A percentile compares a stretch with the other conserved stretches of the same genome.
Evolutionary conservation across 1,140 invertebrate genomes (phyloP).

Genomic region (Mycetomoellerius zeteki): DNA sequence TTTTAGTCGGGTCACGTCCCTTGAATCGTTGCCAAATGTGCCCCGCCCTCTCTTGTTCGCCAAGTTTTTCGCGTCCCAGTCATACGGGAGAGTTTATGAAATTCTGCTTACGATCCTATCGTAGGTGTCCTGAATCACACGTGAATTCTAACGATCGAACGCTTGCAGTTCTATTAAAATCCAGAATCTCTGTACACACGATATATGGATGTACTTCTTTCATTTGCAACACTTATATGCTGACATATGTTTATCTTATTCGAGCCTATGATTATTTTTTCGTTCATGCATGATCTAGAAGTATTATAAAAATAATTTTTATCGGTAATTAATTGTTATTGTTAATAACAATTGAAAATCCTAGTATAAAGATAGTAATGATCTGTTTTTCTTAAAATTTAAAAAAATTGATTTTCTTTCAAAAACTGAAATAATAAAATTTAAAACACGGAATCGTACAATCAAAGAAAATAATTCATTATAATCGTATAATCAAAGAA

Average conservation of each 20-base stretch:
- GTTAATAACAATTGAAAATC: not conserved
- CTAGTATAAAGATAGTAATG: not conserved
- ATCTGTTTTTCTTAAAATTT: not conserved
- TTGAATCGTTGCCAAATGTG: conserved; percentile 75
- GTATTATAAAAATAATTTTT: not conserved
- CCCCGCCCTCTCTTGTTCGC: conserved; percentile 55
- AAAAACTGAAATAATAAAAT: not conserved
- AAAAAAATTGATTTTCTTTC: not conserved
- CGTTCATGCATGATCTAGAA: not conserved
- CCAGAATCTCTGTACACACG: not conserved
- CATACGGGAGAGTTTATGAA: conserved; percentile 36
- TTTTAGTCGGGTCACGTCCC: conserved; percentile 73
- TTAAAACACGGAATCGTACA: not conserved
- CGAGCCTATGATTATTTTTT: not conserved
- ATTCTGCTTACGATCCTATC: conserved; percentile 44
- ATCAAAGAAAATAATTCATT: not conserved
- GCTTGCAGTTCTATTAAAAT: not conserved
- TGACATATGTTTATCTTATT: not conserved
- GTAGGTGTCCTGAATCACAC: conserved; percentile 76
- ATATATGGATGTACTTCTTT: not conserved
- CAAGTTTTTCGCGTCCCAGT: conserved; percentile 59
- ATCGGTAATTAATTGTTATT: not conserved
- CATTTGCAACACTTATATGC: not conserved
- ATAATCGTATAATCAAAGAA: not conserved
- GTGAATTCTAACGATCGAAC: conserved; percentile 73